phyloP scores from a whole-genome alignment of 2,797 vertebrate species.

The Aulostomus chinensis region DNA sequence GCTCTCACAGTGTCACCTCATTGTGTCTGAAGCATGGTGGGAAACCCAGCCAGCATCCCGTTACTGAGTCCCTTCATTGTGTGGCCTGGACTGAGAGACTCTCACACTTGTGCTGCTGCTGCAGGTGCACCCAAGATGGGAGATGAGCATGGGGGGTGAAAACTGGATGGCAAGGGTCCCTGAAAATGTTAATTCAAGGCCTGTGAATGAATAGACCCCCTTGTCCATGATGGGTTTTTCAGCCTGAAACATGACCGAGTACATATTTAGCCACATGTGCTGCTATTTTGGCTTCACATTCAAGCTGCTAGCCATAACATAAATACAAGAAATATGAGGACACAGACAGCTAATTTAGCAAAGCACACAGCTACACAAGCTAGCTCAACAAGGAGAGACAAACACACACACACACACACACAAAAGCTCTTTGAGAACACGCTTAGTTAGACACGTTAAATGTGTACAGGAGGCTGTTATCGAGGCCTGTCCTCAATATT shows the following conservation, averaged over 20 bases:
- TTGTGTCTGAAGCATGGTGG: conserved; percentile 13
- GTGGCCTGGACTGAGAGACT: neutral
- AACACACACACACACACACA: too few relatives aligned
- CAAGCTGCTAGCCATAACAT: conserved; percentile 9
- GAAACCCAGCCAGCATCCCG: conserved; percentile 20
- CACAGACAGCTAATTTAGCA: conserved; percentile 8
- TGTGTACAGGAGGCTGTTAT: too few relatives aligned
- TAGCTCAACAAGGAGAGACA: conserved; percentile 19
- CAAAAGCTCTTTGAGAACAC: too few relatives aligned
- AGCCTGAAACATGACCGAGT: neutral
- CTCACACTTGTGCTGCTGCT: conserved; percentile 30
- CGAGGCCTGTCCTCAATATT: conserved; percentile 16
- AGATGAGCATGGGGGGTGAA: neutral
- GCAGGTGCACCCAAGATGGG: conserved; percentile 50
- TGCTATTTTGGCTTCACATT: neutral
- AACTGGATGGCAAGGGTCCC: conserved; percentile 16
- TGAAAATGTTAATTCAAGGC: conserved; percentile 31
- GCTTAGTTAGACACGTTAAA: too few relatives aligned
- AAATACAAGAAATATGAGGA: neutral
- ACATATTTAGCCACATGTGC: neutral
- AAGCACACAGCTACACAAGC: conserved; percentile 32
- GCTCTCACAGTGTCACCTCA: conserved; percentile 9
- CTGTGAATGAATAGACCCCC: conserved; percentile 3
- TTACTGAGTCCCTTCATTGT: conserved; percentile 17
- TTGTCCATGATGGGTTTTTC: neutral